These are phyloP conservation scores for Drosophila paranaensis DNA, from an alignment of 2,888 invertebrate species.

Conservation along the genomic window DNA sequence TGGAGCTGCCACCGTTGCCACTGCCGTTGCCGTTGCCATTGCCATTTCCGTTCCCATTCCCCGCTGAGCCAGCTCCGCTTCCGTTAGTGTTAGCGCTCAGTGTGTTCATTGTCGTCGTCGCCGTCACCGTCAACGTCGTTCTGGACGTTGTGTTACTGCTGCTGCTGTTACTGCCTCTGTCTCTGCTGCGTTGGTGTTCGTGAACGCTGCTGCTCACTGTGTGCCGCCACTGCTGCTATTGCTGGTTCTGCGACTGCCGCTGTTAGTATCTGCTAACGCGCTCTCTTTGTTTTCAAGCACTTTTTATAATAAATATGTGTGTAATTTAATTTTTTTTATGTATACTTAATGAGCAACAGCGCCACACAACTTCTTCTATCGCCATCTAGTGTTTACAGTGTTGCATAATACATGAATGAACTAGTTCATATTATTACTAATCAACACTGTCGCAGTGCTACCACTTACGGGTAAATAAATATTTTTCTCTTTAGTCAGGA, in stretches of 20 bases:
- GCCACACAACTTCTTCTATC: slow-evolving; percentile 55
- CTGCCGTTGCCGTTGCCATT: slow-evolving; percentile 40
- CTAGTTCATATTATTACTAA: slow-evolving; percentile 25
- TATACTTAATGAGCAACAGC: slow-evolving; percentile 73
- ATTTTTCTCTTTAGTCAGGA: neutral
- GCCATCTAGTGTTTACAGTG: slow-evolving; percentile 62
- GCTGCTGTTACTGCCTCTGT: slow-evolving; percentile 23
- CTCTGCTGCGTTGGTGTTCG: slow-evolving; percentile 28
- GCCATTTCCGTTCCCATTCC: slow-evolving; percentile 51
- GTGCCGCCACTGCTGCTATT: slow-evolving; percentile 41
- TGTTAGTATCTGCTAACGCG: slow-evolving; percentile 32
- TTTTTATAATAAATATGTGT: slow-evolving; percentile 65
- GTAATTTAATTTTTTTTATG: slow-evolving; percentile 76
- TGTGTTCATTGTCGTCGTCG: slow-evolving; percentile 66
- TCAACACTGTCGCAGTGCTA: slow-evolving; percentile 17
- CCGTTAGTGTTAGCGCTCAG: slow-evolving; percentile 63
- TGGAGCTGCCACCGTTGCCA: slow-evolving; percentile 38
- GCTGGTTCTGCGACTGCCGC: slow-evolving; percentile 35
- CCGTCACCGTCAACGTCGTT: slow-evolving; percentile 62
- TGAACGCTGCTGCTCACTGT: slow-evolving; percentile 39
- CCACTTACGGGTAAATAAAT: slow-evolving; percentile 14
- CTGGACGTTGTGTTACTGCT: slow-evolving; percentile 33
- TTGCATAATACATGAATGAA: slow-evolving; percentile 35
- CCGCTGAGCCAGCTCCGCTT: slow-evolving; percentile 57
- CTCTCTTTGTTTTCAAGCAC: slow-evolving; percentile 50